Evolutionary conservation across 2,797 vertebrate genomes (phyloP).

Genomic region (Pseudomugil tenellus): DNA sequence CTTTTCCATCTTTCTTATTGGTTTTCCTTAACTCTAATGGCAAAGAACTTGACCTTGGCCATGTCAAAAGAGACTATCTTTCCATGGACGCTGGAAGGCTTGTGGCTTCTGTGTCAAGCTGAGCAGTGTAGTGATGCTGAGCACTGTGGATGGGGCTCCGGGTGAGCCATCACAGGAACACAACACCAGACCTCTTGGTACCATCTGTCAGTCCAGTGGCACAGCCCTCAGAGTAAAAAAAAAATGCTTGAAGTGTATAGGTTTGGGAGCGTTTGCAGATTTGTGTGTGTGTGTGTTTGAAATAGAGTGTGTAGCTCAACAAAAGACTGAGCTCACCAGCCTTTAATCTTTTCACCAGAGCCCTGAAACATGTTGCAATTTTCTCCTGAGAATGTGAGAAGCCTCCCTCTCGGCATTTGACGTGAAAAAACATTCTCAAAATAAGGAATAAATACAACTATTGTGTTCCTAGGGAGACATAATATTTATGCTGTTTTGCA

Average conservation of each 20-base stretch:
- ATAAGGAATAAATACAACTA: conserved; percentile 77
- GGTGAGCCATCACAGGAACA: conserved; percentile 63
- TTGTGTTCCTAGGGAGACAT: conserved; percentile 84
- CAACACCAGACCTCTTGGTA: conserved; percentile 70
- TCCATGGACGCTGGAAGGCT: conserved; percentile 58
- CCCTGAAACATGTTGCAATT: conserved; percentile 76
- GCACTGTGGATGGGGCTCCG: conserved; percentile 72
- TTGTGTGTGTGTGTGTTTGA: conserved; percentile 27
- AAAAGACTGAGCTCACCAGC: conserved; percentile 48
- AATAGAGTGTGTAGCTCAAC: conserved; percentile 39
- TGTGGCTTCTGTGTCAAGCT: conserved; percentile 61
- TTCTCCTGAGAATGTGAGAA: conserved; percentile 64
- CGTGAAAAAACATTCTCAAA: conserved; percentile 65
- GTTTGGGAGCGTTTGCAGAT: conserved; percentile 46
- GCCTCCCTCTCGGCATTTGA: conserved; percentile 63
- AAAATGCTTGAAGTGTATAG: conserved; percentile 46
- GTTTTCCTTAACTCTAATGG: conserved; percentile 42
- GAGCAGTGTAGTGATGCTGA: conserved; percentile 74
- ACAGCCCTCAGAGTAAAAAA: conserved; percentile 46
- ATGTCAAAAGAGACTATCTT: conserved; percentile 57
- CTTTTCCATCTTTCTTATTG: conserved; percentile 20
- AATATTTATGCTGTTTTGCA: conserved; percentile 79
- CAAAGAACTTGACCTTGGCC: conserved; percentile 59
- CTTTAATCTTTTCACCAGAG: conserved; percentile 78
- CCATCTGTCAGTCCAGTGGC: conserved; percentile 76